Base-by-base conservation (phyloP, 1,140 invertebrate species). In the Lethocerus indicus region DNA sequence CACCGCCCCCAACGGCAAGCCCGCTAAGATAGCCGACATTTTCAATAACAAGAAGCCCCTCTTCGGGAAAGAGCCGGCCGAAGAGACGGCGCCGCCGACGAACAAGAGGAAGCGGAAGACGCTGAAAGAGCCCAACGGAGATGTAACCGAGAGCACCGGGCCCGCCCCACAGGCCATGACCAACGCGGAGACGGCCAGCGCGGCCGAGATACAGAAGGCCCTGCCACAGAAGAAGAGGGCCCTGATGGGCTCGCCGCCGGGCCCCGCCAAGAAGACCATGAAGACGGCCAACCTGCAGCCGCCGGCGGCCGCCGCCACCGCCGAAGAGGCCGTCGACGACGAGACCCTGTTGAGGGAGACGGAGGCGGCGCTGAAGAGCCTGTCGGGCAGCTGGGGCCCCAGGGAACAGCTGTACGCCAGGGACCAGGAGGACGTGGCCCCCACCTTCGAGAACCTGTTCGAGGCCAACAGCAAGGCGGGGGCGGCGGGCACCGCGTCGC, bases 321-420 rank as follows among this genome's bases (percentile, higher is more conserved):
- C 72, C 66, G 52, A n/a, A n/a, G n/a, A n/a, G n/a, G n/a, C n/a
- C n/a, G n/a, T n/a, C n/a, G 83, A 86, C 55, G 81, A 88, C 54
- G 82, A 85, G 61, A 81, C 77, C 1, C 66, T 85, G 6, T 87
- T 91, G 48, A 68, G 82, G 39, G 87, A 90, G 64, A 87, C 87
- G 1, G 85, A 90, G 61, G 83, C 81, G 2, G 83, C 84, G 0
- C 63, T 90, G 29, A 83, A 84, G 59, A 85, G 79, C 58, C 64
- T 90, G 0, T 87, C 84, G 0, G 84, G 83, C 3, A 83, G 76
- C 59, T 87, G 83, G 82, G 72, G 76, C 1, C 78, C 76, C 2
- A 71, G 78, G 1, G 64, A 76, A 18, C n/a, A n/a, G n/a, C n/a
- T n/a, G n/a, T 71, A 72, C 13, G 74, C 73, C 16, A 62, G 73